Evolutionary conservation across 2,113 vertebrate genomes (phyloP), one percentile per base, ranked within the genome.

Genomic region (Dicrurus megarhynchus): DNA sequence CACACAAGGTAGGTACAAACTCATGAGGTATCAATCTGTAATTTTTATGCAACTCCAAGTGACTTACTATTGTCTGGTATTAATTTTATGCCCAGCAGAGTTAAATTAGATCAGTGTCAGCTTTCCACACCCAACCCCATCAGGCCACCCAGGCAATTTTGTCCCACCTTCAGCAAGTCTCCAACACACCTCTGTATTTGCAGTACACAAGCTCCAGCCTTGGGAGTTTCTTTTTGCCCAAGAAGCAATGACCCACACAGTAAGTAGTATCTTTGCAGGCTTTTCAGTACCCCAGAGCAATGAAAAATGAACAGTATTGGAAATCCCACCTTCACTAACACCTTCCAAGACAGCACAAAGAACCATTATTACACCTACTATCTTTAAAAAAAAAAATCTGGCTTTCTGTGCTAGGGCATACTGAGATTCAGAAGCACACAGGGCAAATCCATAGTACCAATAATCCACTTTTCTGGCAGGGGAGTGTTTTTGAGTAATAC

Each of bases 161-260:
- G 5, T 35, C 12, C 13, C 7, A 77, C 3, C 10, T 23, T 44
- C 20, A 77, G 7, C 12, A 16, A 3, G 28, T 13, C 10, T 56
- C 22, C 24, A 17, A 7, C 1, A 7, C 1, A 3, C 13, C 13
- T 20, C 16, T 8, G 1, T 23, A 6, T 6, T 26, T n/a, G 24
- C 37, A 77, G 19, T 3, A 33, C 0, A 0, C 3, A 1, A 0
- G 0, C 39, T 75, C 5, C 5, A 4, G 10, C 9, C 22, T 2
- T 6, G 4, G 14, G 13, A 56, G 8, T 7, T 55, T 35, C 6
- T 55, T 80, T 84, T 7, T n/a, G 4, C 24, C 16, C 35, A 80
- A 30, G 21, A 13, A 61, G 6, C 35, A 46, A 13, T 2, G 8
- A 19, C 22, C 16, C 16, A 30, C 15, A 16, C 8, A 81, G 5